These are phyloP conservation scores for Aphidius ervi DNA, from an alignment of 1,140 invertebrate genomes.

Conservation along the genomic window DNA sequence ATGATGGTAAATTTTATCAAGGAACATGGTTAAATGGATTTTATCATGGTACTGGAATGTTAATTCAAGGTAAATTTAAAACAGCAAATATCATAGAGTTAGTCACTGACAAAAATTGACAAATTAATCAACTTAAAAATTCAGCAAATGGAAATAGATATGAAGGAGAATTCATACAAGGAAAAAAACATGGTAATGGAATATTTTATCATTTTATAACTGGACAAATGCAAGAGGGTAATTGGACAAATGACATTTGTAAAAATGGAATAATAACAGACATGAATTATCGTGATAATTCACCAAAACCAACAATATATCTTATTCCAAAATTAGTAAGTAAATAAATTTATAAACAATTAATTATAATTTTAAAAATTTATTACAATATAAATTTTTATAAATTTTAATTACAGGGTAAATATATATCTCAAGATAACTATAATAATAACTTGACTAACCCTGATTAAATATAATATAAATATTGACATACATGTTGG, in stretches of 20 bases:
- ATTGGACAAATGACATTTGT: slow-evolving; percentile 54
- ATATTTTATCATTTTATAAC: slow-evolving; percentile 58
- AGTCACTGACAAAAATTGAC: no score
- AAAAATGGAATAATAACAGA: slow-evolving; percentile 54
- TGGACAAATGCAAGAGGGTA: slow-evolving; percentile 60
- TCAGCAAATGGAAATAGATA: slow-evolving; percentile 59
- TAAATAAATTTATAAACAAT: not conserved
- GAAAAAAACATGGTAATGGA: slow-evolving; percentile 57
- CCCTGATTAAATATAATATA: no score
- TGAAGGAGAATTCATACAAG: slow-evolving; percentile 57
- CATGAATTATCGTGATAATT: slow-evolving; percentile 53
- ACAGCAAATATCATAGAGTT: no score
- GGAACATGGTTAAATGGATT: slow-evolving; percentile 51
- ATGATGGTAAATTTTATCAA: slow-evolving; percentile 55
- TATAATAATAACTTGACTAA: no score
- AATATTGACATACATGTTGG: no score
- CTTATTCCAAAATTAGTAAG: slow-evolving; percentile 54
- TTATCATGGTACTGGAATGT: slow-evolving; percentile 51
- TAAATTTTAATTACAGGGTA: slow-evolving; percentile 9
- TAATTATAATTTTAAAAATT: slow-evolving; percentile 1
- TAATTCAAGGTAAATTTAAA: slow-evolving; percentile 45
- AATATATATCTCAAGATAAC: not conserved
- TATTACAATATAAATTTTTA: slow-evolving; percentile 12
- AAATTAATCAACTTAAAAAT: no score
- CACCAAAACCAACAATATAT: slow-evolving; percentile 52